These are phyloP conservation scores for Thereuonema tuberculata DNA, from an alignment of 1,140 invertebrate species.

Conservation along the genomic window DNA sequence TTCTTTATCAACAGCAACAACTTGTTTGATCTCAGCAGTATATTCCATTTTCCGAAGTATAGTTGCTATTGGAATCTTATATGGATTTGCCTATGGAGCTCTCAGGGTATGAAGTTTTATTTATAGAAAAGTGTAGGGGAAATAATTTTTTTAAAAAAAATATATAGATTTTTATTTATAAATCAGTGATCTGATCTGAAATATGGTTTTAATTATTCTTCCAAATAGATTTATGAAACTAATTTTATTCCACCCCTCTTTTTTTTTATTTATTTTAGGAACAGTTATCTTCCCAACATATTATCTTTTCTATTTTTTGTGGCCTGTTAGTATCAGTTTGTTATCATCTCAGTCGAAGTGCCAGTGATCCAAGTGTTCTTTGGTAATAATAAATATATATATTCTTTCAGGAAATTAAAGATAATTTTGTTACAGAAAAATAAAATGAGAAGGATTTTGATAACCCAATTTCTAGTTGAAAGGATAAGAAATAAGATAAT, in stretches of 20 bases:
- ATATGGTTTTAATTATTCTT: not conserved
- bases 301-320: slow-evolving; percentile 90
- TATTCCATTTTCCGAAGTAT: slow-evolving; percentile 72
- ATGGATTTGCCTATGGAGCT: slow-evolving; percentile 72
- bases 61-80: slow-evolving; percentile 62
- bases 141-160: slow-evolving; percentile 1
- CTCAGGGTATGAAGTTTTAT: slow-evolving; percentile 33
- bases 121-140: no score
- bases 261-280: slow-evolving; percentile 35
- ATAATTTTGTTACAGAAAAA: no score
- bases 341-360: slow-evolving; percentile 83
- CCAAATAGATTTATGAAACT: slow-evolving; percentile 28
- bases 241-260: no score
- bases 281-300: slow-evolving; percentile 69
- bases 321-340: slow-evolving; percentile 72
- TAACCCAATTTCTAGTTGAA: no score
- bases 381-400: slow-evolving; percentile 61
- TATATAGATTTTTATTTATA: slow-evolving; percentile 6
- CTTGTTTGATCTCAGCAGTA: slow-evolving; percentile 67
- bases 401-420: no score
- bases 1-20: slow-evolving; percentile 46
- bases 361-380: slow-evolving; percentile 77
- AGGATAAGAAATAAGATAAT: no score
- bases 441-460: no score
- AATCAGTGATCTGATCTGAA: not conserved